Percentiles rank a stretch among this genome's conserved stretches.
phyloP scores from a whole-genome alignment of 2,888 invertebrate genomes.

The Megamerina dolium region DNA sequence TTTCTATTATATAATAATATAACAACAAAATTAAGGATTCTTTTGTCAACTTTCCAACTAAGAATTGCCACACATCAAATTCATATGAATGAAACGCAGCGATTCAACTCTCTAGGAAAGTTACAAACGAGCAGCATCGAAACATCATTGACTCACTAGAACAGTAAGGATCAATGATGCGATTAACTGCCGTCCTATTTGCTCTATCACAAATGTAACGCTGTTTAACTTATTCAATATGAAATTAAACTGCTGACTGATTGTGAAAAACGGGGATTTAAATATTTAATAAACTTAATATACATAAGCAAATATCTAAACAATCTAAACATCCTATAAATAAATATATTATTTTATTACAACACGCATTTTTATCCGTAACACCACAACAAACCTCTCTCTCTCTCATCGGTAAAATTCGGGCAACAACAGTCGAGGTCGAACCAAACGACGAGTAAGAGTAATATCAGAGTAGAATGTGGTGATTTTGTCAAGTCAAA shows the following conservation, averaged over 20 bases:
- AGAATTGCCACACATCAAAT: conserved; percentile 22
- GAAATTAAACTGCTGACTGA: conserved; percentile 42
- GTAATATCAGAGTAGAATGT: no score
- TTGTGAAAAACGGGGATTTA: conserved; percentile 32
- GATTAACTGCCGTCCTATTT: conserved; percentile 19
- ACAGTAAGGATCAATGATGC: conserved; percentile 29
- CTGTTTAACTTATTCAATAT: conserved; percentile 27
- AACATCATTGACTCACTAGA: conserved; percentile 36
- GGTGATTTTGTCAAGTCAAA: no score
- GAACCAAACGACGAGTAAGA: no score
- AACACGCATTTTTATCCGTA: no score
- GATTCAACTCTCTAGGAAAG: conserved; percentile 44
- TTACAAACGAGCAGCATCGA: conserved; percentile 23
- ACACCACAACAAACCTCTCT: no score
- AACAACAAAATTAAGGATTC: no score
- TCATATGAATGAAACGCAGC: conserved; percentile 12
- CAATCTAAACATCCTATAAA: no score
- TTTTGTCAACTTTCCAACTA: conserved; percentile 41
- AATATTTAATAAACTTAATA: not conserved
- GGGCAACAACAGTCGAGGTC: no score
- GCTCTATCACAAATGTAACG: conserved; percentile 46
- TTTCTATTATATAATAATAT: no score
- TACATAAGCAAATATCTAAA: not conserved
- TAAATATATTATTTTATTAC: no score
- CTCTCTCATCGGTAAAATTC: no score